phyloP scores from a whole-genome alignment of 2,113 vertebrate species.

The Carassius carassius region DNA sequence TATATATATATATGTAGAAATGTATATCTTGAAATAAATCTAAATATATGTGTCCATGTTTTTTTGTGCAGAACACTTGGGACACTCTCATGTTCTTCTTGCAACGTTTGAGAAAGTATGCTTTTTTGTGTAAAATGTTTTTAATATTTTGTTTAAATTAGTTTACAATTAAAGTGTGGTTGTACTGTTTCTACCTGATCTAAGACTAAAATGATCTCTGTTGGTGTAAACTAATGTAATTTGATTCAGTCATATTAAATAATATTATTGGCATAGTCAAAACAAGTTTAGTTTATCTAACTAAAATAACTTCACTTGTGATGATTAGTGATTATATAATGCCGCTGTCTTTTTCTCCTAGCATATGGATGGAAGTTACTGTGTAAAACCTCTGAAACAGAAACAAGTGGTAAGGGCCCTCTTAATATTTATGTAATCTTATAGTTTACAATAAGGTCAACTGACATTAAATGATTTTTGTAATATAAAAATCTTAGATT shows the following conservation, averaged over 20 bases:
- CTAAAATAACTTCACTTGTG: not conserved
- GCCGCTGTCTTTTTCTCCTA: slow-evolving; percentile 63
- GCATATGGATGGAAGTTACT: slow-evolving; percentile 94
- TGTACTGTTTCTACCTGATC: not conserved
- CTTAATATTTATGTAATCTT: slow-evolving; percentile 39
- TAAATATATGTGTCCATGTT: not conserved
- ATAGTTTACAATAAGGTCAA: not conserved
- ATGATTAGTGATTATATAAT: not conserved
- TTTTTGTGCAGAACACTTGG: slow-evolving; percentile 82
- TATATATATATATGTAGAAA: not conserved
- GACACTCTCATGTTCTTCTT: slow-evolving; percentile 92
- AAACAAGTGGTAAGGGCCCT: slow-evolving; percentile 91
- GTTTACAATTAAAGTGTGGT: not conserved
- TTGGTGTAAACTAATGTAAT: not conserved
- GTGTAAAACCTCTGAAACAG: slow-evolving; percentile 97
- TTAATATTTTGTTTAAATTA: not conserved
- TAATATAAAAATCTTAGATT: not conserved
- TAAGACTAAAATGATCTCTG: not conserved
- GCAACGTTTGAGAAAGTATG: slow-evolving; percentile 95
- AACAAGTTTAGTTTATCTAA: not conserved
- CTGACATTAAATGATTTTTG: not conserved
- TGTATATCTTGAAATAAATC: not conserved
- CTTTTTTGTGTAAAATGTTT: not conserved
- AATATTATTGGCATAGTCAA: not conserved
- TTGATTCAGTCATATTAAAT: not conserved